Conservation (phyloP, 2,113 vertebrate species). For the Pavo muticus region DNA sequence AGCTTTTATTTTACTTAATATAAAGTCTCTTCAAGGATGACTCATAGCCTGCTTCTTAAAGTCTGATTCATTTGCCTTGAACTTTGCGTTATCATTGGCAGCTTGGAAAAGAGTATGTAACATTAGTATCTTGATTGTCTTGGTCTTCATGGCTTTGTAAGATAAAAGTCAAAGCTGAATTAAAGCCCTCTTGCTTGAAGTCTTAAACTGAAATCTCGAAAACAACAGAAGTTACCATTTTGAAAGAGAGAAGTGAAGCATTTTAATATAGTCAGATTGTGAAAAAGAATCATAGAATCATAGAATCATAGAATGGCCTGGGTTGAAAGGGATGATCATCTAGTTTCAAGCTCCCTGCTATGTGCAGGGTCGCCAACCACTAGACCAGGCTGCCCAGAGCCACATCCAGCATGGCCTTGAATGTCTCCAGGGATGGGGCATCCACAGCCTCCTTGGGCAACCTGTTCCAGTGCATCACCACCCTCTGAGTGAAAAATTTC, state of each 20-base stretch:
- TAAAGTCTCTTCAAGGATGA: background rate
- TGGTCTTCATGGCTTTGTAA: background rate
- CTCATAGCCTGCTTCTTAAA: background rate
- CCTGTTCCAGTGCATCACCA: too few relatives aligned
- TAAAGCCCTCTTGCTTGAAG: background rate
- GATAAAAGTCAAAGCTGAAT: background rate
- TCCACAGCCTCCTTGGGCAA: too few relatives aligned
- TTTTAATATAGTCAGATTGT: background rate
- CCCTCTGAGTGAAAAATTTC: too few relatives aligned
- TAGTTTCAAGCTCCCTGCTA: too few relatives aligned
- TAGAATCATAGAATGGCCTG: too few relatives aligned
- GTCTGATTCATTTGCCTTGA: background rate
- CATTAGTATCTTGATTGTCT: background rate
- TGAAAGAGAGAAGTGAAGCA: background rate
- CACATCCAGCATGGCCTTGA: too few relatives aligned
- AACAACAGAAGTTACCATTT: background rate
- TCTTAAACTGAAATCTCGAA: background rate
- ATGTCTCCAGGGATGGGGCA: too few relatives aligned
- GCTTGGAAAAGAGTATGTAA: background rate
- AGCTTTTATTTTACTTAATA: background rate
- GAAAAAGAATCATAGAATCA: background rate
- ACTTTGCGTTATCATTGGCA: background rate
- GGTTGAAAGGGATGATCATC: too few relatives aligned
- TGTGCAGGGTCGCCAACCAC: too few relatives aligned
- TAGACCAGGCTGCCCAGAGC: too few relatives aligned